phyloP scores from a whole-genome alignment of 2,113 vertebrate species.

The Oceanites oceanicus region DNA sequence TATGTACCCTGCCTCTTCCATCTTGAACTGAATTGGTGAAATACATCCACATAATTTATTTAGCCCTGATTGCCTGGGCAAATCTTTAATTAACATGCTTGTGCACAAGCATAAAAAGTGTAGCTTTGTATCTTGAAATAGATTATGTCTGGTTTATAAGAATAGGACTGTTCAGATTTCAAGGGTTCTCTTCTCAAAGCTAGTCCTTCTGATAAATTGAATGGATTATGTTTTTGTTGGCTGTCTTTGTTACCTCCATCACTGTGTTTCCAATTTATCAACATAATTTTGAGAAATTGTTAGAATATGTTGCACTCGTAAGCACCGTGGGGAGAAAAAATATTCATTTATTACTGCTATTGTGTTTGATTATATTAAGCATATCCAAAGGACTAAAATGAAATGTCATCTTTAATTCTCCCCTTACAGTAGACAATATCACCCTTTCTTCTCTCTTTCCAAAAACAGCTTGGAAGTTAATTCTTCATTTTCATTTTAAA shows the following conservation, averaged over 20 bases:
- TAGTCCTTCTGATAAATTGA: constrained; percentile 58
- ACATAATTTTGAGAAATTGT: constrained; percentile 21
- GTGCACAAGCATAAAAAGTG: background rate
- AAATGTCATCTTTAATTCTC: constrained; percentile 57
- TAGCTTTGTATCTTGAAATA: background rate
- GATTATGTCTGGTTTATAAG: constrained; percentile 30
- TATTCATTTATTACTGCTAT: constrained; percentile 47
- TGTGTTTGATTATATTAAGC: constrained; percentile 47
- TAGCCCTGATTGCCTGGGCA: background rate
- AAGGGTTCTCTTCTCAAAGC: constrained; percentile 22
- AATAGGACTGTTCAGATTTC: constrained; percentile 37
- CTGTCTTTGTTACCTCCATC: constrained; percentile 48
- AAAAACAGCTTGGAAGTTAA: constrained; percentile 34
- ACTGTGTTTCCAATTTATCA: constrained; percentile 47
- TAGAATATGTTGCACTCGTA: constrained; percentile 27
- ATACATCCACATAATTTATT: background rate
- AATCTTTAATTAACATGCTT: background rate
- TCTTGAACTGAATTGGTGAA: background rate
- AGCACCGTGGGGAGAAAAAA: constrained; percentile 31
- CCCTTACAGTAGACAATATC: constrained; percentile 33
- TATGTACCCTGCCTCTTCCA: background rate
- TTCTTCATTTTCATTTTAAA: constrained; percentile 45
- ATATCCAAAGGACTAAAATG: constrained; percentile 38
- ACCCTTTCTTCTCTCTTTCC: constrained; percentile 23
- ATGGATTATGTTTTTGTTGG: constrained; percentile 55